Evolutionary conservation across 2,113 vertebrate species (phyloP).

Genomic region (Macrotis lagotis): DNA sequence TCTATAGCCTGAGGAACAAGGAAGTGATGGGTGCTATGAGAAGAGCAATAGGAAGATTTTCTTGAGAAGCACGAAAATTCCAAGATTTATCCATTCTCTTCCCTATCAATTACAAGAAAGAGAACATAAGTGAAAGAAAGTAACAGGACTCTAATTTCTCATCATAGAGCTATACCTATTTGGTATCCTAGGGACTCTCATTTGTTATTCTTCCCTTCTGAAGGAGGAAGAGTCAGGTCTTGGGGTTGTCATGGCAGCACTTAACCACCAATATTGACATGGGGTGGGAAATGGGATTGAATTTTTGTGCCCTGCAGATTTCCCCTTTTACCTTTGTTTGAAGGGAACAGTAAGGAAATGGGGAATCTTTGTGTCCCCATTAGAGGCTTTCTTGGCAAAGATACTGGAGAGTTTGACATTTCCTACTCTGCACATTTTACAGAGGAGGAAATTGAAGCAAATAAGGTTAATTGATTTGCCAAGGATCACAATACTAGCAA

Average conservation of each 20-base stretch:
- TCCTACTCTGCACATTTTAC: neutral
- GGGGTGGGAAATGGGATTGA: neutral
- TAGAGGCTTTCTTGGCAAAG: neutral
- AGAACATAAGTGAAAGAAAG: neutral
- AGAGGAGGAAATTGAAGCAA: neutral
- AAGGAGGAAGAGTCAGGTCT: neutral
- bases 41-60: slow-evolving; percentile 51
- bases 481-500: neutral
- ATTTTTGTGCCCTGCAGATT: neutral
- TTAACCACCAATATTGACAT: neutral
- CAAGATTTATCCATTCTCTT: neutral
- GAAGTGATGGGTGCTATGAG: slow-evolving; percentile 55
- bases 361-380: neutral
- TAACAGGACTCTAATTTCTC: neutral
- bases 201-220: neutral
- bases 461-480: neutral
- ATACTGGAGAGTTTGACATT: neutral
- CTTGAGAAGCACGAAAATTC: neutral
- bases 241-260: neutral
- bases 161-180: neutral
- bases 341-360: neutral
- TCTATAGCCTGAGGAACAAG: slow-evolving; percentile 74
- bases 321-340: neutral
- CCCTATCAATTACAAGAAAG: neutral
- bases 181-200: neutral